Percentiles rank a stretch among this genome's conserved stretches.
Conservation (phyloP, 2,113 vertebrate species). For the Puntigrus tetrazona region DNA sequence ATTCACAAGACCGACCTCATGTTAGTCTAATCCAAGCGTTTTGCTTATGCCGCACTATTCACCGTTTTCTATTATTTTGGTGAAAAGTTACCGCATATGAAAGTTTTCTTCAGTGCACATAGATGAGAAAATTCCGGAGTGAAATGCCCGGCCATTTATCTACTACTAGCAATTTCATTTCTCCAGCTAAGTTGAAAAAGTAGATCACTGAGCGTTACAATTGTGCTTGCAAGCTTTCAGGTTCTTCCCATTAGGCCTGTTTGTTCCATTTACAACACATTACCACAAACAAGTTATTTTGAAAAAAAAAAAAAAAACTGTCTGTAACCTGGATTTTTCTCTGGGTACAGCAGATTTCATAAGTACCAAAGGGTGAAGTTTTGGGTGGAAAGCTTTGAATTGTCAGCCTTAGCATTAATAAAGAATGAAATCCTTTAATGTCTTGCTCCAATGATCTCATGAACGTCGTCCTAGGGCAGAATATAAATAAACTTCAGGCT, state of each 20-base stretch:
- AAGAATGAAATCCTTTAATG: constrained; percentile 78
- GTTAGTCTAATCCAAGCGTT: constrained; percentile 11
- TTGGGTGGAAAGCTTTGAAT: constrained; percentile 68
- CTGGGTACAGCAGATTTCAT: constrained; percentile 60
- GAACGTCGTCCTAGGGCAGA: constrained; percentile 71
- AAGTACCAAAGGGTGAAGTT: constrained; percentile 55
- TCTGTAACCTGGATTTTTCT: constrained; percentile 65
- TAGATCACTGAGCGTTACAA: constrained; percentile 19
- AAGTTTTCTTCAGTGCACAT: constrained; percentile 7
- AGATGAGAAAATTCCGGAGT: neutral
- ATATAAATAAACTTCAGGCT: constrained; percentile 75
- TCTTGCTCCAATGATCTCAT: constrained; percentile 73
- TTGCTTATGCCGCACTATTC: constrained; percentile 18
- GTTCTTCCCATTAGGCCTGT: constrained; percentile 42
- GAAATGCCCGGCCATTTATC: constrained; percentile 23
- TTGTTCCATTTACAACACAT: constrained; percentile 56
- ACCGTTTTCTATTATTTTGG: neutral
- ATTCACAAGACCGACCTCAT: constrained; percentile 1
- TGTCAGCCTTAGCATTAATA: constrained; percentile 77
- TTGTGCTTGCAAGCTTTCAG: constrained; percentile 19
- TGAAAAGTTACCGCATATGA: neutral
- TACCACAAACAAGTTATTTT: constrained; percentile 52
- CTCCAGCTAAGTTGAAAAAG: constrained; percentile 11
- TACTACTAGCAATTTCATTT: constrained; percentile 26
- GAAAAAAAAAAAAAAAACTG: constrained; percentile 62